phyloP scores from a whole-genome alignment of 2,113 vertebrate species.

The Phylloscopus whistleri region DNA sequence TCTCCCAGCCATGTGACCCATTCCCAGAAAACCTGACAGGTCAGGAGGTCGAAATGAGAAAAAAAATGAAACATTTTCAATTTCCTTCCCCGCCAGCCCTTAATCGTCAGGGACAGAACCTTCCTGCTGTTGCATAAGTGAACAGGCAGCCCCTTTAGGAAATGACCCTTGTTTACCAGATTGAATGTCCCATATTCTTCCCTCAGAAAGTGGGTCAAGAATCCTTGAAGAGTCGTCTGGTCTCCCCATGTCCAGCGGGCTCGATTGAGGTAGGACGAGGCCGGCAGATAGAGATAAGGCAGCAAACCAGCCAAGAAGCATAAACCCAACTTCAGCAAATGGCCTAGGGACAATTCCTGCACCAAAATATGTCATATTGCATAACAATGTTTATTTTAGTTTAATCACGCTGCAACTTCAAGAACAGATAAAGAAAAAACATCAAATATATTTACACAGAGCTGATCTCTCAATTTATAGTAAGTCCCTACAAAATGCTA shows the following conservation, averaged over 20 bases:
- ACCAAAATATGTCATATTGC: conserved; percentile 45
- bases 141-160: background rate
- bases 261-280: conserved; percentile 84
- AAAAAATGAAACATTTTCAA: background rate
- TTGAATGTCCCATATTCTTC: conserved; percentile 97
- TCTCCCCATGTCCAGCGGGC: conserved; percentile 99
- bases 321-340: conserved; percentile 74
- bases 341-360: conserved; percentile 83
- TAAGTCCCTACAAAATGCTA: conserved; percentile 70
- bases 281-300: conserved; percentile 90
- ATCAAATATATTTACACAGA: conserved; percentile 72
- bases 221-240: conserved; percentile 88
- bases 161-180: conserved; percentile 78
- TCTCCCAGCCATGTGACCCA: background rate
- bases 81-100: background rate
- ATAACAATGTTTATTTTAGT: conserved; percentile 58
- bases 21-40: background rate
- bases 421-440: conserved; percentile 70
- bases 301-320: conserved; percentile 85
- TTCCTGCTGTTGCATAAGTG: background rate
- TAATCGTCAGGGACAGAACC: background rate
- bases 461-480: conserved; percentile 74
- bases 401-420: conserved; percentile 62
- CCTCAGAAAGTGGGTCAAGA: conserved; percentile 92
- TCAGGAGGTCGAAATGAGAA: background rate